Conservation (phyloP, 1,140 invertebrate species). For the Portunus trituberculatus region DNA sequence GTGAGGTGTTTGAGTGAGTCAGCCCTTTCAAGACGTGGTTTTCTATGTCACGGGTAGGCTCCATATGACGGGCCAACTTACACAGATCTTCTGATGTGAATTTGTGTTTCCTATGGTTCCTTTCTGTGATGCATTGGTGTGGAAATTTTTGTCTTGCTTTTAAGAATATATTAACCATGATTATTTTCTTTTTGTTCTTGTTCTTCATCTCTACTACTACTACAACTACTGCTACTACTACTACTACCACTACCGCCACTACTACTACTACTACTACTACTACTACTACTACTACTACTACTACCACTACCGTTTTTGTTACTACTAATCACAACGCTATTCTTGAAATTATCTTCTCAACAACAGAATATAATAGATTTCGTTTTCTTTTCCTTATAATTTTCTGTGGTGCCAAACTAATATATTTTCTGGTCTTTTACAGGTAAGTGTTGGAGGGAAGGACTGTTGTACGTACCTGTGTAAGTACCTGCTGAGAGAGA, state of each 20-base stretch:
- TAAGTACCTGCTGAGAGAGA: not conserved
- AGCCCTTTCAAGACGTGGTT: no score
- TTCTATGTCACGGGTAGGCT: no score
- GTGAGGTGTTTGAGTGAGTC: no score
- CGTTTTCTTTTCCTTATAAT: not conserved
- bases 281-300: slow-evolving; percentile 22
- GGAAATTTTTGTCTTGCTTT: no score
- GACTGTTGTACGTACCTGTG: not conserved
- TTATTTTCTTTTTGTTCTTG: no score
- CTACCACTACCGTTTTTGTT: not conserved
- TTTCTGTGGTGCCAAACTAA: not conserved
- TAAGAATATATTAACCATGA: no score
- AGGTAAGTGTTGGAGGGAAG: not conserved
- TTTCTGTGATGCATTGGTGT: no score
- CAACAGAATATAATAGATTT: not conserved
- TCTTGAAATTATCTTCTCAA: no score
- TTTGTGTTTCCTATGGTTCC: no score
- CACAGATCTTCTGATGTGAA: no score
- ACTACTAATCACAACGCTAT: not conserved
- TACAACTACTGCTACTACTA: slow-evolving; percentile 22
- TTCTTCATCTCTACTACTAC: not conserved
- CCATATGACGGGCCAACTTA: no score
- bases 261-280: slow-evolving; percentile 14
- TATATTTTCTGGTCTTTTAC: not conserved
- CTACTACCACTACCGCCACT: slow-evolving; percentile 21